A percentile compares a stretch with the other conserved stretches of the same genome.
Conservation (phyloP, 2,888 invertebrate genomes). For the Dilophus febrilis region DNA sequence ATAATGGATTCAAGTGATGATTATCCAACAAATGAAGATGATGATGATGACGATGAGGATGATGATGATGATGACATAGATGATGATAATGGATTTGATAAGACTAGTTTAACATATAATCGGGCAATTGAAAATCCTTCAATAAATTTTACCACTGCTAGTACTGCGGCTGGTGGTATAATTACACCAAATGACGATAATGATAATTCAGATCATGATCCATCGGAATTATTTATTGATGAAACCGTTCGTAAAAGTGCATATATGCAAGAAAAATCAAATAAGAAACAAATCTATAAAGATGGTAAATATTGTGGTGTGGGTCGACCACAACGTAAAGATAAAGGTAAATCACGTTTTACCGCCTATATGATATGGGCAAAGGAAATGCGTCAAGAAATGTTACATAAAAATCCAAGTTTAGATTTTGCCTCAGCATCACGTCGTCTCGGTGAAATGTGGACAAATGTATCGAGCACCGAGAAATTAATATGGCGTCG, state of each 20-base stretch:
- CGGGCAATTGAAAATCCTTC: too few species aligned
- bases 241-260: slow-evolving; percentile 30
- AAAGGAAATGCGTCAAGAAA: slow-evolving; percentile 58
- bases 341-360: slow-evolving; percentile 61
- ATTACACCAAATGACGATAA: slow-evolving; percentile 18
- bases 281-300: slow-evolving; percentile 54
- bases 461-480: slow-evolving; percentile 59
- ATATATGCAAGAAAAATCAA: slow-evolving; percentile 64
- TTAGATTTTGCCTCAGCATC: slow-evolving; percentile 75
- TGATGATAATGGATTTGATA: too few species aligned
- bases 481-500: slow-evolving; percentile 62
- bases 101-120: too few species aligned
- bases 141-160: too few species aligned
- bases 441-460: slow-evolving; percentile 70
- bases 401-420: slow-evolving; percentile 52
- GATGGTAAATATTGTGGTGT: slow-evolving; percentile 42
- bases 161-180: neutral
- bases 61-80: too few species aligned
- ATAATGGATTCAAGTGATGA: too few species aligned
- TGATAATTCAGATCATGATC: slow-evolving; percentile 19
- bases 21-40: too few species aligned
- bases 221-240: slow-evolving; percentile 19
- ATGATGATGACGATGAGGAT: too few species aligned
- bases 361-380: slow-evolving; percentile 90
- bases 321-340: slow-evolving; percentile 58